These are phyloP conservation scores for Clarias pachynema DNA, from an alignment of 2,797 vertebrate genomes.

Conservation along the genomic window DNA sequence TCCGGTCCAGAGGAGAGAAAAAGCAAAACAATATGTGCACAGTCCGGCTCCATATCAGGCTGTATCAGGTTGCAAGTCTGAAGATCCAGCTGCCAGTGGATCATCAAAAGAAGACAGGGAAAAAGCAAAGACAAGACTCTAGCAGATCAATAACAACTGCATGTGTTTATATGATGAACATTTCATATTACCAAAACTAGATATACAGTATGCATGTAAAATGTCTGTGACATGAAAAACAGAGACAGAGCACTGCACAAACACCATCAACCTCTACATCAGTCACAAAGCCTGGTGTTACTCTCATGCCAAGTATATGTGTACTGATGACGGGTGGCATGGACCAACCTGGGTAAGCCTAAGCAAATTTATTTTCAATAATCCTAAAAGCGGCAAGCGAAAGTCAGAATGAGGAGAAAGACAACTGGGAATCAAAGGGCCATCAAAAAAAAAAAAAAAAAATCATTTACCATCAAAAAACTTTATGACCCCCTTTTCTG, in stretches of 20 bases:
- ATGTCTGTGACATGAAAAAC: conserved; percentile 38
- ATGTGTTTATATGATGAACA: conserved; percentile 47
- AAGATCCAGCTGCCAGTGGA: conserved; percentile 47
- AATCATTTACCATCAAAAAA: not conserved
- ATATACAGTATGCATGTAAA: conserved; percentile 45
- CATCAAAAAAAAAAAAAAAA: not conserved
- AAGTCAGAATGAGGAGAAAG: not conserved
- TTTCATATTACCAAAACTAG: conserved; percentile 49
- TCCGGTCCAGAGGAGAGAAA: conserved; percentile 6
- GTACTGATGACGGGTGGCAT: not conserved
- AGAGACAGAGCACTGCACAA: conserved; percentile 38
- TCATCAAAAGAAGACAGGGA: conserved; percentile 35
- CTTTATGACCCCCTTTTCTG: not conserved
- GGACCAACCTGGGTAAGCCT: too few species aligned
- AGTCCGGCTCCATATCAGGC: conserved; percentile 62
- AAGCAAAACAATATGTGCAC: conserved; percentile 50
- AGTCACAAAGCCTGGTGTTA: not conserved
- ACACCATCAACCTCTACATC: conserved; percentile 1
- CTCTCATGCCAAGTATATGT: not conserved
- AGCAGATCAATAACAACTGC: conserved; percentile 62
- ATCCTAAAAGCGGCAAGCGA: too few species aligned
- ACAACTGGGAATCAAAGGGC: not conserved
- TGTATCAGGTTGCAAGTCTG: conserved; percentile 66
- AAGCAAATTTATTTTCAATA: not conserved
- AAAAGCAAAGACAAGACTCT: conserved; percentile 15